phyloP scores from a whole-genome alignment of 92 coral and sea anemone species.

The Paramuricea clavata region DNA sequence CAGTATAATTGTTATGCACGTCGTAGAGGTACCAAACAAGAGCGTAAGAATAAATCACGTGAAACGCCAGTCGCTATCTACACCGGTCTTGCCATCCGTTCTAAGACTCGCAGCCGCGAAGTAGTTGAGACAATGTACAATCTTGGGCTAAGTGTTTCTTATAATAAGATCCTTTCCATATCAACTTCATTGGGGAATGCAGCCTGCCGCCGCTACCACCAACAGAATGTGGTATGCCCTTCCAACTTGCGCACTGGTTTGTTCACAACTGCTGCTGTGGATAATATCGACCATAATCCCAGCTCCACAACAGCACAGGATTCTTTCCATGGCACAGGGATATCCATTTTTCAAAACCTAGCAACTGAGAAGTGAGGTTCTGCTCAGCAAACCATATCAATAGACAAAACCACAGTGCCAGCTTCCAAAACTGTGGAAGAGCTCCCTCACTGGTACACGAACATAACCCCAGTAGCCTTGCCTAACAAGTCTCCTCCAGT shows the following conservation, averaged over 20 bases:
- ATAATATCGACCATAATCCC: slow-evolving; percentile 74
- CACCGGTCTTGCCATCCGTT: slow-evolving; percentile 62
- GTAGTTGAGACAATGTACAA: no score
- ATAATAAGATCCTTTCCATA: slow-evolving; percentile 68
- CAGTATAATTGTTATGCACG: neutral
- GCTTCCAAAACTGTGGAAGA: no score
- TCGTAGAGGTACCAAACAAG: neutral
- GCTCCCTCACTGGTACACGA: no score
- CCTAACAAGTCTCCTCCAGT: no score
- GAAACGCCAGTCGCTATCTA: slow-evolving; percentile 71
- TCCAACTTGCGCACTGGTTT: slow-evolving; percentile 36
- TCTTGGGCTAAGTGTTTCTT: slow-evolving; percentile 62
- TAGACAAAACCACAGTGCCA: no score
- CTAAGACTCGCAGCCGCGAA: slow-evolving; percentile 74
- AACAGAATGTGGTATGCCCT: slow-evolving; percentile 67
- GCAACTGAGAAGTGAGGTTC: slow-evolving; percentile 15
- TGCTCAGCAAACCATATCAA: neutral
- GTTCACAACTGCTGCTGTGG: slow-evolving; percentile 70
- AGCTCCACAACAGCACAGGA: slow-evolving; percentile 64
- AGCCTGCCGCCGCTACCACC: slow-evolving; percentile 52
- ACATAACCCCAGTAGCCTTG: no score
- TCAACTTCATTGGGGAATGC: slow-evolving; percentile 70
- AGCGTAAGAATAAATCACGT: slow-evolving; percentile 7
- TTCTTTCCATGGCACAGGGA: slow-evolving; percentile 77
- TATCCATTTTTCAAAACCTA: slow-evolving; percentile 62